phyloP scores from a whole-genome alignment of 2,888 invertebrate species.

The Amorpha juglandis region DNA sequence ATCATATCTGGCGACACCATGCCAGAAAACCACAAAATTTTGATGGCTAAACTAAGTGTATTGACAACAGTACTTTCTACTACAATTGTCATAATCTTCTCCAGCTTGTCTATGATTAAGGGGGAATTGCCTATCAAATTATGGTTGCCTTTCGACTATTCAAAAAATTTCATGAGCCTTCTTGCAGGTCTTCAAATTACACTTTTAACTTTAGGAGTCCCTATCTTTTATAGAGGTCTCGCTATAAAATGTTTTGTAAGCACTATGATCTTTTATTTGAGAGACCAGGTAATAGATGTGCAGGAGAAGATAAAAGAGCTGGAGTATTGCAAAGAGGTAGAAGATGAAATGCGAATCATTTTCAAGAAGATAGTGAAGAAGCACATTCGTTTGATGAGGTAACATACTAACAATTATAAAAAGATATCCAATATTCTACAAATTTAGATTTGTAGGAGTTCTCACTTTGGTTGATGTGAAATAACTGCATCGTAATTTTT shows the following conservation, averaged over 20 bases:
- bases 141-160: conserved; percentile 71
- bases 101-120: conserved; percentile 50
- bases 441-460: no score
- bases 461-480: no score
- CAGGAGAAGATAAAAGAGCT: conserved; percentile 54
- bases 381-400: conserved; percentile 70
- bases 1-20: conserved; percentile 60
- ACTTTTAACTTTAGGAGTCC: conserved; percentile 48
- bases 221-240: conserved; percentile 57
- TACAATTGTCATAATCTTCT: conserved; percentile 48
- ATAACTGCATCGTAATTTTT: no score
- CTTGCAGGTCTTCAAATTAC: conserved; percentile 54
- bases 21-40: conserved; percentile 46
- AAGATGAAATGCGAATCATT: conserved; percentile 45
- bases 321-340: conserved; percentile 47
- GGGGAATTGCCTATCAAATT: conserved; percentile 63
- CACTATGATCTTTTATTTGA: conserved; percentile 67
- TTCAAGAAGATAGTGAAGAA: conserved; percentile 62
- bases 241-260: conserved; percentile 70
- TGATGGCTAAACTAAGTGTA: conserved; percentile 56
- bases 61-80: conserved; percentile 47
- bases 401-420: conserved; percentile 29
- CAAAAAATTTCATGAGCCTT: conserved; percentile 52
- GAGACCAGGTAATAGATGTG: conserved; percentile 65
- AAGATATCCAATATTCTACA: not conserved